A percentile compares a stretch with the other conserved stretches of the same genome.
Conservation (phyloP, 2,113 vertebrate species). For the Azemiops feae region DNA sequence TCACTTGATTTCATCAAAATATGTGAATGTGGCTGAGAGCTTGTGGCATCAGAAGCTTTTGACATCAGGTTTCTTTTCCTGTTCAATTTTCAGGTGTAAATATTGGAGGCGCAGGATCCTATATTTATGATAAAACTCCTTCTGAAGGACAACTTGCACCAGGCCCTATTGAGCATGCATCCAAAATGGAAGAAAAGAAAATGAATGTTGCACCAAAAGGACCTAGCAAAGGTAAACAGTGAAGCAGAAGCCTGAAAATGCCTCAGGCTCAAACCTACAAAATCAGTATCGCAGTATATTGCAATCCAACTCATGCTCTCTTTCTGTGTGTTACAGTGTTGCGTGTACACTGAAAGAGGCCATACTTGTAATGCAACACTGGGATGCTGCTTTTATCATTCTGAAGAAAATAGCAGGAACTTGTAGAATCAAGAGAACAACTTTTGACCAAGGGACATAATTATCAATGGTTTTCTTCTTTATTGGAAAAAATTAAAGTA, state of each 20-base stretch:
- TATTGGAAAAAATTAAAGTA: not conserved
- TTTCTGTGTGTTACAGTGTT: not conserved
- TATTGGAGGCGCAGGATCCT: slow-evolving; percentile 92
- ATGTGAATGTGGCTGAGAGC: no score
- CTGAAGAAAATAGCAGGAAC: not conserved
- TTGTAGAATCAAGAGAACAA: not conserved
- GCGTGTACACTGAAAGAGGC: not conserved
- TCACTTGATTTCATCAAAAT: not conserved
- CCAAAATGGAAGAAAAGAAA: slow-evolving; percentile 80
- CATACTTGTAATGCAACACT: not conserved
- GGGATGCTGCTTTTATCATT: not conserved
- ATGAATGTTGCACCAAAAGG: slow-evolving; percentile 70
- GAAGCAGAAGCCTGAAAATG: not conserved
- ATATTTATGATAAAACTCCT: slow-evolving; percentile 86
- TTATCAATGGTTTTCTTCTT: not conserved
- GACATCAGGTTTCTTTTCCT: not conserved
- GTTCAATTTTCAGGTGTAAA: slow-evolving; percentile 81
- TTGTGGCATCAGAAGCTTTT: not conserved
- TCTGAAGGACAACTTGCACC: slow-evolving; percentile 68
- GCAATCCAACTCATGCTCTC: not conserved
- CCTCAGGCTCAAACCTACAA: not conserved
- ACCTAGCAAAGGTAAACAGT: slow-evolving; percentile 83
- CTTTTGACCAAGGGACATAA: not conserved
- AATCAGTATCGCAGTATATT: not conserved
- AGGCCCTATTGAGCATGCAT: slow-evolving; percentile 62